Evolutionary conservation across 2,888 invertebrate genomes (phyloP).

Genomic region (Empis livida): DNA sequence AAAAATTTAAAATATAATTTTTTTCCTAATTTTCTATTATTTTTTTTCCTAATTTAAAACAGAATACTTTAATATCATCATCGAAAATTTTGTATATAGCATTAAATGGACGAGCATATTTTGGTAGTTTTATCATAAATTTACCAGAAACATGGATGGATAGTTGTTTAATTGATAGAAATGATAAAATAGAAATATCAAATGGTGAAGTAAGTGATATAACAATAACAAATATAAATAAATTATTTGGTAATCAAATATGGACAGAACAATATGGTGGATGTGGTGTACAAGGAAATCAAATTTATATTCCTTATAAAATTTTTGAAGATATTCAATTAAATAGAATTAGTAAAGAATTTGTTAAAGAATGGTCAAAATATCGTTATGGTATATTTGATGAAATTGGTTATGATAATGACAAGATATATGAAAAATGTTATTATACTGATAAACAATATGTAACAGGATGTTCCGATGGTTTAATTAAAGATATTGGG

Average conservation of each 20-base stretch:
- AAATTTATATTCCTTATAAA: slow-evolving; percentile 40
- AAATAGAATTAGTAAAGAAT: slow-evolving; percentile 28
- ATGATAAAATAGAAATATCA: slow-evolving; percentile 23
- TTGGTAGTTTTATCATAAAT: slow-evolving; percentile 44
- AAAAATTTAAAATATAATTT: slow-evolving; percentile 1
- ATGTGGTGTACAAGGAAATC: slow-evolving; percentile 44
- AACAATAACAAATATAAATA: slow-evolving; percentile 38
- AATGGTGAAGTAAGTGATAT: slow-evolving; percentile 44
- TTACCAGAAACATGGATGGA: slow-evolving; percentile 47
- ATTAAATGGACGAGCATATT: slow-evolving; percentile 42
- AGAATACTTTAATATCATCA: slow-evolving; percentile 28
- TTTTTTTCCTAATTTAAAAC: not conserved
- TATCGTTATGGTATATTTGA: slow-evolving; percentile 57
- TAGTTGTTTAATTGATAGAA: slow-evolving; percentile 32
- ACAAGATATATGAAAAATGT: slow-evolving; percentile 45
- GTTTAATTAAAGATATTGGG: slow-evolving; percentile 38
- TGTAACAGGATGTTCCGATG: slow-evolving; percentile 42
- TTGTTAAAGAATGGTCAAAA: slow-evolving; percentile 51
- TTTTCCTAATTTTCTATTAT: not conserved
- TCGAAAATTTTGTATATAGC: slow-evolving; percentile 44
- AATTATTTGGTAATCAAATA: slow-evolving; percentile 39
- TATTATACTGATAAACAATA: slow-evolving; percentile 30
- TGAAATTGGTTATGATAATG: slow-evolving; percentile 46
- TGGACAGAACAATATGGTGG: slow-evolving; percentile 49
- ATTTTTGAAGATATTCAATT: slow-evolving; percentile 18